Base-by-base conservation (phyloP, 2,888 invertebrate genomes). In the Ornithoptera priamus region DNA sequence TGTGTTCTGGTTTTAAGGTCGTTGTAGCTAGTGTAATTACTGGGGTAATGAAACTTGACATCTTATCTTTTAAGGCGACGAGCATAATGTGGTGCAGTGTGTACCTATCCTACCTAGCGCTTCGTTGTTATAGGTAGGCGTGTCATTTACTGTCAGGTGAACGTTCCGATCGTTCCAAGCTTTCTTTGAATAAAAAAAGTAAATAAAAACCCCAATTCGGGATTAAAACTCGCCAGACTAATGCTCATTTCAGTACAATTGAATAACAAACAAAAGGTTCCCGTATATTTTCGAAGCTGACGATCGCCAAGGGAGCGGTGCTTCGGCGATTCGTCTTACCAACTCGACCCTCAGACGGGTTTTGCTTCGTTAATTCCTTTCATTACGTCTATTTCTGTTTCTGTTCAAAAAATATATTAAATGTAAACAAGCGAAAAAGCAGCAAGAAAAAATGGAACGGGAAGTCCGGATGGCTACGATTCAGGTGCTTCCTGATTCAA, bases 301-400 rank as follows among this genome's bases (percentile, higher is more conserved):
- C 22, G 42, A 20, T 53, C 60, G 56, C 53, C 61, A 24, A 18
- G 59, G 70, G 46, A 62, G 66, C 58, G 22, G 68, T 50, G 30
- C 53, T 57, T n/a, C 20, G 57, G 67, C 65, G 58, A 60, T 57
- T 66, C 62, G 42, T 60, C 60, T 65, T 62, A 58, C 24, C 30
- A 62, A 36, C 60, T 58, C 67, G 72, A 66, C 70, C 66, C 72
- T 68, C 70, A 36, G 30, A 20, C 18, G 62, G 61, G 53, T 71
- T 57, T 70, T 65, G 64, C 64, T 67, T 65, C 69, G 58, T 53
- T 67, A 69, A 67, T 62, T 71, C 63, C 46, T 62, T 69, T 67
- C 69, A 69, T 69, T 69, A 69, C 10, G 39, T 65, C 22, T 68
- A 39, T 68, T 53, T 68, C 63, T 57, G 62, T 46, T 62, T 53